phyloP scores from a whole-genome alignment of 1,140 invertebrate species.

The Colletes latitarsis region DNA sequence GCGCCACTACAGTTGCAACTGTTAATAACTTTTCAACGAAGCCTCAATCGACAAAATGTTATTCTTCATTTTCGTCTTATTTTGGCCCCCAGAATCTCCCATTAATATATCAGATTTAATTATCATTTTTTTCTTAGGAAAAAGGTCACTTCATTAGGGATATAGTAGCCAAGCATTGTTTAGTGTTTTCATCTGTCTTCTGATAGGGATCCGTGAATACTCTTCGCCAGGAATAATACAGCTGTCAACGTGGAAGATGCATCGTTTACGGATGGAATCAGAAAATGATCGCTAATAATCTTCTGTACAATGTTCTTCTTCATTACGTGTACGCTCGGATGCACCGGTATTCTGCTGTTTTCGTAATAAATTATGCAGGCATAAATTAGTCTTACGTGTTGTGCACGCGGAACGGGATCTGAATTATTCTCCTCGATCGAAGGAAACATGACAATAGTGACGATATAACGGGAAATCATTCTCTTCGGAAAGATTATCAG shows the following conservation, averaged over 20 bases:
- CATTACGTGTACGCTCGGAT: conserved; percentile 10
- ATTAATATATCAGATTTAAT: no score
- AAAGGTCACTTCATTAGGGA: no score
- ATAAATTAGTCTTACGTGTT: conserved; percentile 1
- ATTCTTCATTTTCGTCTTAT: no score
- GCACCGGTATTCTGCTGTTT: conserved; percentile 26
- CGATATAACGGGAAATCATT: not conserved
- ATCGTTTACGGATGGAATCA: not conserved
- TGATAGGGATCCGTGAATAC: no score
- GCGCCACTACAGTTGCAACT: no score
- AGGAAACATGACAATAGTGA: not conserved
- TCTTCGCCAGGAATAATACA: not conserved
- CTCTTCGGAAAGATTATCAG: not conserved
- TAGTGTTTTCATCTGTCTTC: no score
- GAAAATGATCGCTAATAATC: conserved; percentile 3
- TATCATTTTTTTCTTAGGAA: no score
- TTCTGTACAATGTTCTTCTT: conserved; percentile 13
- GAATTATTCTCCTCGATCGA: conserved; percentile 21
- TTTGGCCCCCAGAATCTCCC: no score
- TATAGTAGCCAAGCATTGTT: no score
- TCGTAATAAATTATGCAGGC: conserved; percentile 42
- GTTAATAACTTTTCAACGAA: no score
- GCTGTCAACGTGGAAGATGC: not conserved
- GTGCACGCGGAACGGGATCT: conserved; percentile 28
- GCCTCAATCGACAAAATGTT: no score